phyloP scores from a whole-genome alignment of 35 echinoderm and acorn worm genomes.

The Diadema setosum region DNA sequence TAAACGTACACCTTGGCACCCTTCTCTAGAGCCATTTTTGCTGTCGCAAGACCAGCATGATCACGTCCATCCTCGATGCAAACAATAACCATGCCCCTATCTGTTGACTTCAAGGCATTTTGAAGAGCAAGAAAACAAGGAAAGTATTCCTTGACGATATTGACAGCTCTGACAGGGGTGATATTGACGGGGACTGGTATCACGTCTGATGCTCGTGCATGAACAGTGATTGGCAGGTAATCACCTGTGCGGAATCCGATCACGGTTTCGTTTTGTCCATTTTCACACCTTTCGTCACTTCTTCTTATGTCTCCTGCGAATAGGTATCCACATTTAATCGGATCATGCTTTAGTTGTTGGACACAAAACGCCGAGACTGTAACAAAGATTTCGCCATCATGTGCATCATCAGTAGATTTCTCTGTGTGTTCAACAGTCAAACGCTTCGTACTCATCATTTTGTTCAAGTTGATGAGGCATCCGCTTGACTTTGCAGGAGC shows the following conservation, averaged over 20 bases:
- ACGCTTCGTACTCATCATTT: slow-evolving; percentile 77
- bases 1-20: slow-evolving; percentile 87
- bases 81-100: slow-evolving; percentile 89
- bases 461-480: slow-evolving; percentile 71
- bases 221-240: slow-evolving; percentile 51
- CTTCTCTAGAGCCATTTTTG: slow-evolving; percentile 86
- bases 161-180: slow-evolving; percentile 80
- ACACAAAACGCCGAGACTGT: slow-evolving; percentile 77
- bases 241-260: slow-evolving; percentile 60
- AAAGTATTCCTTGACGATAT: slow-evolving; percentile 88
- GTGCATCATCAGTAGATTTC: slow-evolving; percentile 17
- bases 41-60: slow-evolving; percentile 83
- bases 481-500: slow-evolving; percentile 84
- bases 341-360: slow-evolving; percentile 65
- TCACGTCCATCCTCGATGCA: slow-evolving; percentile 75
- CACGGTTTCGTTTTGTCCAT: slow-evolving; percentile 72
- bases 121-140: slow-evolving; percentile 96
- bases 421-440: slow-evolving; percentile 77
- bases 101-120: slow-evolving; percentile 69
- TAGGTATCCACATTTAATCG: slow-evolving; percentile 43
- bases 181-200: slow-evolving; percentile 80
- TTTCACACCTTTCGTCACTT: slow-evolving; percentile 77
- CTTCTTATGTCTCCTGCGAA: slow-evolving; percentile 70
- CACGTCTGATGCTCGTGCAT: slow-evolving; percentile 63
- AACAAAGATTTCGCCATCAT: slow-evolving; percentile 61